These are phyloP conservation scores for Isaurus tuberculatus DNA, from an alignment of 92 coral and sea anemone species.

Conservation along the genomic window DNA sequence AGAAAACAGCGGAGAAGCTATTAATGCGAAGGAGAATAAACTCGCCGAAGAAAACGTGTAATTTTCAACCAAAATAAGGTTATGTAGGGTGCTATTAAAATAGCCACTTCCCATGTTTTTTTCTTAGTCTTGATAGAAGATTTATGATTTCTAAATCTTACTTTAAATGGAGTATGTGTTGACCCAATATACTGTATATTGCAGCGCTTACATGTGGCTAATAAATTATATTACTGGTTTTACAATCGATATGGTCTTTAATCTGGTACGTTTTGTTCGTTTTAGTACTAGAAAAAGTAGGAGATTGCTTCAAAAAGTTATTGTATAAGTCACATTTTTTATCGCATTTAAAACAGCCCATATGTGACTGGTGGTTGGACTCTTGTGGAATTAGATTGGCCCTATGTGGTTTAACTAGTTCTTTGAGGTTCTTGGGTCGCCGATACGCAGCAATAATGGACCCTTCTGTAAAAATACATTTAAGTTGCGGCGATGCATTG, in stretches of 20 bases:
- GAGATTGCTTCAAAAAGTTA: slow-evolving; percentile 14
- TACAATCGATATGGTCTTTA: slow-evolving; percentile 42
- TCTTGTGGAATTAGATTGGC: neutral
- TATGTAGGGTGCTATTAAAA: no score
- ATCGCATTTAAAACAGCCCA: no score
- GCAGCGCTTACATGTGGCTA: slow-evolving; percentile 22
- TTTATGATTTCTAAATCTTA: no score
- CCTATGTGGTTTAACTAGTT: slow-evolving; percentile 13
- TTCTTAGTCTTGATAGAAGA: no score
- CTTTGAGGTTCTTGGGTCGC: no score
- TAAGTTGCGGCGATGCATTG: slow-evolving; percentile 19
- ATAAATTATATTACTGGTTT: slow-evolving; percentile 26
- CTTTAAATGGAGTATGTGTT: slow-evolving; percentile 21
- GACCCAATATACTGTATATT: no score
- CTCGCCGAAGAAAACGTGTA: no score
- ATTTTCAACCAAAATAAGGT: no score
- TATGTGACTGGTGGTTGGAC: neutral
- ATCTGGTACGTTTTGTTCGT: slow-evolving; percentile 47
- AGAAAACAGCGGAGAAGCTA: no score
- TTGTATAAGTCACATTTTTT: slow-evolving; percentile 40
- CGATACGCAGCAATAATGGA: no score
- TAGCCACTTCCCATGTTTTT: neutral
- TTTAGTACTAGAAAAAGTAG: slow-evolving; percentile 16
- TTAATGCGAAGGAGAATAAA: no score
- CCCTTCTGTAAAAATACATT: no score